phyloP scores from a whole-genome alignment of 2,888 invertebrate genomes.

The Pemphredon lugubris region DNA sequence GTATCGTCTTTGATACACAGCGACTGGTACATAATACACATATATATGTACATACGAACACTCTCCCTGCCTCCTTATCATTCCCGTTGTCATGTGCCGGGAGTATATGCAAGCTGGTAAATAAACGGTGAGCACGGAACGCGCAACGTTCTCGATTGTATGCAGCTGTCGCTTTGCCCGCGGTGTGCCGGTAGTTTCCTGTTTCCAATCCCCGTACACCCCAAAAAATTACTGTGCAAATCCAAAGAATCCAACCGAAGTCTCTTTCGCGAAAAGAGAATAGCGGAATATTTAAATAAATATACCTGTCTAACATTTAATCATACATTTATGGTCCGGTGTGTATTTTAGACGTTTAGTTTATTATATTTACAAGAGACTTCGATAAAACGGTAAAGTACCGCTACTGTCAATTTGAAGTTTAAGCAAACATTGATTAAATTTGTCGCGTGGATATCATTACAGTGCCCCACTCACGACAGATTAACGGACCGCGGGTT shows the following conservation, averaged over 20 bases:
- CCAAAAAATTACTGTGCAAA: too few species aligned
- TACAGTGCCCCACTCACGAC: too few species aligned
- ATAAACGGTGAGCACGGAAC: slow-evolving; percentile 47
- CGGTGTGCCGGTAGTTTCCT: slow-evolving; percentile 31
- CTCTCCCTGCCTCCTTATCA: slow-evolving; percentile 37
- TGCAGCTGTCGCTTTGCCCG: slow-evolving; percentile 51
- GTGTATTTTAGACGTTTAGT: too few species aligned
- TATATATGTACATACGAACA: slow-evolving; percentile 19
- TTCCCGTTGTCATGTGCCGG: slow-evolving; percentile 15
- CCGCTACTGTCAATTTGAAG: too few species aligned
- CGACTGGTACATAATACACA: slow-evolving; percentile 13
- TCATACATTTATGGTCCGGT: too few species aligned
- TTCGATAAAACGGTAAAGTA: too few species aligned
- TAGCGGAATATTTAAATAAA: neutral
- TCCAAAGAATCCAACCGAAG: neutral
- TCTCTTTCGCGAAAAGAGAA: neutral
- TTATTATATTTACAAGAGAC: too few species aligned
- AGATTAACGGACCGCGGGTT: too few species aligned
- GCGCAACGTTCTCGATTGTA: slow-evolving; percentile 43
- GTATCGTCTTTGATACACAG: slow-evolving; percentile 3
- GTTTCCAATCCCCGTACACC: too few species aligned
- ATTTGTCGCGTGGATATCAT: too few species aligned
- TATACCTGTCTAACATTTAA: too few species aligned
- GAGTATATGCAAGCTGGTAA: slow-evolving; percentile 34
- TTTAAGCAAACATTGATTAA: too few species aligned